Base-by-base conservation (phyloP, 2,888 invertebrate genomes). In the Micoletzkya japonica region DNA sequence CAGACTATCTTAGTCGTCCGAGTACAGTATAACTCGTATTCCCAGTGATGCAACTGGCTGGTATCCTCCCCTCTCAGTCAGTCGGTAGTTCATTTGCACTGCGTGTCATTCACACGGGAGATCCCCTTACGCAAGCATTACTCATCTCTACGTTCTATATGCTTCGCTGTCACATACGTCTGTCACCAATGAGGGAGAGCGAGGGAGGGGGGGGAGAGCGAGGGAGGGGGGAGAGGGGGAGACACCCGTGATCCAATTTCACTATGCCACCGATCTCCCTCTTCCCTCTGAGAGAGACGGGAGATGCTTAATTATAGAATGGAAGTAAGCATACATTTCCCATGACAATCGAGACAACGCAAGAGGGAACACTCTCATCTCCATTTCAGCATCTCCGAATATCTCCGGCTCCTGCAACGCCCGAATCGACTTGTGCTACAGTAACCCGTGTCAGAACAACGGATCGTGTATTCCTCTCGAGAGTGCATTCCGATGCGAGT, bases 401-500 rank as follows among this genome's bases (percentile, higher is more conserved):
- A 56, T 69, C 30, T 79, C 78, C 30, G 82, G 79, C 24, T 70
- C 69, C 30, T 84, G 84, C 73, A 81, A 84, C 70, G 75, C 77
- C 24, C 78, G 81, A 50, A 56, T 84, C 34, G 81, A 84, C 64
- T 75, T 80, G 58, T 84, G 84, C 71, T 84, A 74, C 73, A 72
- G 71, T 60, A 76, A 72, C 56, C 76, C 79, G 7, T 84, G 84
- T 58, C 57, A 76, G 61, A 78, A 84, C 74, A 83, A 83, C 57
- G 79, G 78, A 44, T 81, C 77, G 24, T 84, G 84, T 63, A 52
- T 77, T 26, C 66, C 82, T n/a, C 74, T 80, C 60, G 84, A 84
- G 70, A 76, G 73, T 70, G 74, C 74, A 44, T 83, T 75, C 72
- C 73, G 79, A n/a, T 84, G 84, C 71, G 76, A 78, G 50, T 84